These are phyloP conservation scores for Lissocephala sabroskyi DNA, from an alignment of 2,888 invertebrate genomes.

Conservation along the genomic window DNA sequence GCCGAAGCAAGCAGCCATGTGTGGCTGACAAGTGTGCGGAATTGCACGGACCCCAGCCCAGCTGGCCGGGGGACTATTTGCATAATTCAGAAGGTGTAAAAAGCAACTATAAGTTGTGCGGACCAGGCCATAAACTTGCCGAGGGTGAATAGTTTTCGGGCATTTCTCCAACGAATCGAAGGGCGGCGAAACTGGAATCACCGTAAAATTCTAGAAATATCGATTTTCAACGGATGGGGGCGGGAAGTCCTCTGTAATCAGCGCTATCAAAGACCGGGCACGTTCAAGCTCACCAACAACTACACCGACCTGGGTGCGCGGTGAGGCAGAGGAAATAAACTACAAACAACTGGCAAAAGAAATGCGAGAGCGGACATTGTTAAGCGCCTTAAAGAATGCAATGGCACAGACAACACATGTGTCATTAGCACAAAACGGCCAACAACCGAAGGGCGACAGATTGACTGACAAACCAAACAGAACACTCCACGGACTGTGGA, in stretches of 20 bases:
- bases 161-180: too few relatives aligned
- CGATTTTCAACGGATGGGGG: background rate
- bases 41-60: background rate
- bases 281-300: conserved; percentile 31
- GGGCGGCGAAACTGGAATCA: too few relatives aligned
- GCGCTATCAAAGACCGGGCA: conserved; percentile 47
- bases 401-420: conserved; percentile 26
- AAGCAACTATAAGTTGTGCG: conserved; percentile 41
- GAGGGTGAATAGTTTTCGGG: too few relatives aligned
- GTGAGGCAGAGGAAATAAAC: background rate
- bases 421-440: conserved; percentile 30
- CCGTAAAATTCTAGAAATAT: too few relatives aligned
- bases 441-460: background rate
- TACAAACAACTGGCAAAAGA: conserved; percentile 19
- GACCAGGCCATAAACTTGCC: background rate
- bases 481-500: background rate
- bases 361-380: conserved; percentile 33
- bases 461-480: conserved; percentile 3
- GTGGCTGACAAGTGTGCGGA: background rate
- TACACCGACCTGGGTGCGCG: too few relatives aligned
- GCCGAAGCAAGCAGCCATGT: too few relatives aligned
- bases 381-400: conserved; percentile 50
- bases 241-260: conserved; percentile 28
- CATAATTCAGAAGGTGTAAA: conserved; percentile 48
- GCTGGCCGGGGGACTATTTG: conserved; percentile 31